Percentiles rank a stretch among this genome's conserved stretches.
Conservation (phyloP, 2,888 invertebrate species). For the Drosophila percnosoma region DNA sequence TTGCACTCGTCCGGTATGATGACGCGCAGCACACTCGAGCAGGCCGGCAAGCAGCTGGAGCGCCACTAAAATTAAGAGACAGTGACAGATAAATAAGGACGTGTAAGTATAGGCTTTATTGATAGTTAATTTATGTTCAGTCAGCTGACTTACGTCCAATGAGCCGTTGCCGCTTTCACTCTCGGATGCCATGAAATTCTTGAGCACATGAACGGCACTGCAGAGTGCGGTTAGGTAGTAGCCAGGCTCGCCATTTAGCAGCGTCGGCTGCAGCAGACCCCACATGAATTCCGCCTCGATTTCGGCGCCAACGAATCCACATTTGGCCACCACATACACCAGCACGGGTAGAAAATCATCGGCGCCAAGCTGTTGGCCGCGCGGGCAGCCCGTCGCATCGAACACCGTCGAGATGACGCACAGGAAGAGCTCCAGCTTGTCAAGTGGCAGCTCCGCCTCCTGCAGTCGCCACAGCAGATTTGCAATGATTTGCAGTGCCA, state of each 20-base stretch:
- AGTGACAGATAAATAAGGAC: not conserved
- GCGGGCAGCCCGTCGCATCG: conserved; percentile 87
- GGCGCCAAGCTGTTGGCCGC: conserved; percentile 88
- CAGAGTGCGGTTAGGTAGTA: conserved; percentile 97
- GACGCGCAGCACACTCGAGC: conserved; percentile 92
- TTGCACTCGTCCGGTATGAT: conserved; percentile 97
- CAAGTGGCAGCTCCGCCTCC: conserved; percentile 95
- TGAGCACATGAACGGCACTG: conserved; percentile 90
- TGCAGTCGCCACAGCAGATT: conserved; percentile 93
- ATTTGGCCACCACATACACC: conserved; percentile 95
- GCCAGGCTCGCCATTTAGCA: conserved; percentile 96
- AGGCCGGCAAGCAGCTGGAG: conserved; percentile 86
- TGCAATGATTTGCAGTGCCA: conserved; percentile 91
- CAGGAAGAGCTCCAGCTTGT: conserved; percentile 96
- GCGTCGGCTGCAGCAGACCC: conserved; percentile 94
- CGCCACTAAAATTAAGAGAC: conserved; percentile 85
- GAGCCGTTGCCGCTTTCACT: conserved; percentile 84
- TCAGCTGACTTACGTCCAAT: conserved; percentile 81
- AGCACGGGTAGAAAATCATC: conserved; percentile 96
- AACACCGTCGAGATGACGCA: conserved; percentile 95
- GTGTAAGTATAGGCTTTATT: not conserved
- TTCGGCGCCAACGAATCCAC: conserved; percentile 95
- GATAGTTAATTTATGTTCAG: not conserved
- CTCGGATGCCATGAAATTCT: conserved; percentile 84
- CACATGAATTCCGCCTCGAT: conserved; percentile 99